phyloP scores from a whole-genome alignment of 2,888 invertebrate species.

The Drosophila nigricruria region DNA sequence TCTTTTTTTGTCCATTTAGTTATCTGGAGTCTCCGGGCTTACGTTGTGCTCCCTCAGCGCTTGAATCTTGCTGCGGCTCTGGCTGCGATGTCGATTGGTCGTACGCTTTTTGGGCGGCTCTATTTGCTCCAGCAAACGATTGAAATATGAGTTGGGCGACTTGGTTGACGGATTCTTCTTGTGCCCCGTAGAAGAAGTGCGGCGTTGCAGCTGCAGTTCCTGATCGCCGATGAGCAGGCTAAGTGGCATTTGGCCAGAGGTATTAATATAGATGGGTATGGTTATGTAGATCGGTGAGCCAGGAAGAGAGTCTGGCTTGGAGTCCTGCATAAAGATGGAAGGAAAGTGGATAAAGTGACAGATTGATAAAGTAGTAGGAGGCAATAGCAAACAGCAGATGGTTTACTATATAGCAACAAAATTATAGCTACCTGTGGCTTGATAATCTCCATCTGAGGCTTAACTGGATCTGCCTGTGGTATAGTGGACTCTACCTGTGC shows the following conservation, averaged over 20 bases:
- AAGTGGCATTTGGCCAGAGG: conserved; percentile 60
- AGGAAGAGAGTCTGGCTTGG: background rate
- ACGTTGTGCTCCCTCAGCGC: conserved; percentile 44
- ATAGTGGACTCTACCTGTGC: background rate
- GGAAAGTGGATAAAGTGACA: background rate
- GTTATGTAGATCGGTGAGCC: conserved; percentile 72
- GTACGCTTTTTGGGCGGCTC: conserved; percentile 47
- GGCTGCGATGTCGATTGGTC: conserved; percentile 75
- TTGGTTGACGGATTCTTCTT: conserved; percentile 41
- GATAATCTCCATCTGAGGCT: background rate
- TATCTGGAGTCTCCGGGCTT: no score
- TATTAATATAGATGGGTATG: conserved; percentile 79
- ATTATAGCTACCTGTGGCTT: conserved; percentile 40
- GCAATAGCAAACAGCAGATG: no score
- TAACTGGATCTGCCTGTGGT: conserved; percentile 13
- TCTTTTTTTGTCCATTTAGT: background rate
- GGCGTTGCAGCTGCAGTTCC: conserved; percentile 47
- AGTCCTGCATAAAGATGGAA: background rate
- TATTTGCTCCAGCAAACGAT: conserved; percentile 59
- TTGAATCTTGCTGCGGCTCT: conserved; percentile 50
- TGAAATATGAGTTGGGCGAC: conserved; percentile 66
- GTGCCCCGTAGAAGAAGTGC: background rate
- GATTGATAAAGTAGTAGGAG: background rate
- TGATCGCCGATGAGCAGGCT: conserved; percentile 67
- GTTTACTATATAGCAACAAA: background rate